Evolutionary conservation across 2,113 vertebrate species (phyloP).

Genomic region (Platycercus adscitus): DNA sequence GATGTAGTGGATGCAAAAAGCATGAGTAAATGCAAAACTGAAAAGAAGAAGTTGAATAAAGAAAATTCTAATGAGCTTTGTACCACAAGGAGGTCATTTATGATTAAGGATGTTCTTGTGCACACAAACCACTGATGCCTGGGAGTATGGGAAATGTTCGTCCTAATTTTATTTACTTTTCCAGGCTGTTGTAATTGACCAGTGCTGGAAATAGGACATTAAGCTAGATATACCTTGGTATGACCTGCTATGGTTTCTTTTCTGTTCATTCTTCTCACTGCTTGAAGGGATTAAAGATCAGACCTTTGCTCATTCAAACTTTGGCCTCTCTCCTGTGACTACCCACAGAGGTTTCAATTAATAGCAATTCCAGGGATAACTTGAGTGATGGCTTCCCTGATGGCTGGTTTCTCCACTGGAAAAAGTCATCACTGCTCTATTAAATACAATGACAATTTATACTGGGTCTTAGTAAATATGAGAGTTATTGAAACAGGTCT

Average conservation of each 20-base stretch:
- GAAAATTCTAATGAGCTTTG: neutral
- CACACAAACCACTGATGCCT: accelerated
- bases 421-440: neutral
- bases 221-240: neutral
- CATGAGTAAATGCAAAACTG: neutral
- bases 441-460: neutral
- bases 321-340: neutral
- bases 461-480: neutral
- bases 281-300: neutral
- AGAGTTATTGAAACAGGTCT: neutral
- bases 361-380: neutral
- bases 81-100: neutral
- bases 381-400: neutral
- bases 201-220: neutral
- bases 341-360: conserved; percentile 16
- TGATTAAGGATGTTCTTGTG: neutral
- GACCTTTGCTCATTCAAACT: neutral
- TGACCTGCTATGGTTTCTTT: neutral
- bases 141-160: neutral
- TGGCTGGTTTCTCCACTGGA: conserved; percentile 1
- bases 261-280: neutral
- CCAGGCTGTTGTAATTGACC: neutral
- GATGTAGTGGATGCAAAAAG: neutral
- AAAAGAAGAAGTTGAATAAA: neutral
- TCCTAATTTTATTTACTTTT: neutral